Base-by-base conservation (phyloP, 2,113 vertebrate genomes). In the Hippotragus niger region DNA sequence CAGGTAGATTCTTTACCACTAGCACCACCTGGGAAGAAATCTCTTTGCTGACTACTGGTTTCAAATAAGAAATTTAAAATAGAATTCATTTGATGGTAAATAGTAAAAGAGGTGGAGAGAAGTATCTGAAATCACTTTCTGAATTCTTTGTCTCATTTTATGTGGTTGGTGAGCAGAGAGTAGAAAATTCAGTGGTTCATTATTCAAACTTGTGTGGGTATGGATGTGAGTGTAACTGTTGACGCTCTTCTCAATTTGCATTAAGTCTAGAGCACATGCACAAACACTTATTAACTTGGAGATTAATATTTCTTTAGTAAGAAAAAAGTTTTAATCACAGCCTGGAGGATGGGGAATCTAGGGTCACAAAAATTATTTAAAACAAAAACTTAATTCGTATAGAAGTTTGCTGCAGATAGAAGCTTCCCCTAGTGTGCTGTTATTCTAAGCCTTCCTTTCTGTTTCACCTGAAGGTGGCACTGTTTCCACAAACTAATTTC, bases 381-480 rank as follows among this genome's bases (percentile, higher is more conserved):
- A 92, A 78, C 3, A 25, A 80, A 86, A 96, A 50, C 17, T 90
- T 90, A 93, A 93, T 91, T 67, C 52, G 16, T 64, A 64, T 62
- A 86, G 47, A 93, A 86, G 7, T 86, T 96, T n/a, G 25, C n/a
- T 91, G 74, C 33, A 47, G 47, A 76, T 86, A 78, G 13, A 89
- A 95, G 88, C 45, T 85, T 82, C 16, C 10, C 29, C 12, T 62
- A n/a, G 31, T 55, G 50, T 53, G 60, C 29, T 52, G 15, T 84
- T 91, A 50, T 40, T 50, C 47, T 19, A 76, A 95, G 36, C 12
- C 19, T 81, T 91, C 40, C 8, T 90, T 45, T 16, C 52, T 74
- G 45, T 96, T 96, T 55, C 7, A 14, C 95, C 96, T 95, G 80
- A 97, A 97, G 97, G 88, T 97, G 96, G 96, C 98, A 94, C 74